Evolutionary conservation across 2,113 vertebrate species (phyloP), one percentile per base, ranked within the genome.

Genomic region (Elaphurus davidianus): DNA sequence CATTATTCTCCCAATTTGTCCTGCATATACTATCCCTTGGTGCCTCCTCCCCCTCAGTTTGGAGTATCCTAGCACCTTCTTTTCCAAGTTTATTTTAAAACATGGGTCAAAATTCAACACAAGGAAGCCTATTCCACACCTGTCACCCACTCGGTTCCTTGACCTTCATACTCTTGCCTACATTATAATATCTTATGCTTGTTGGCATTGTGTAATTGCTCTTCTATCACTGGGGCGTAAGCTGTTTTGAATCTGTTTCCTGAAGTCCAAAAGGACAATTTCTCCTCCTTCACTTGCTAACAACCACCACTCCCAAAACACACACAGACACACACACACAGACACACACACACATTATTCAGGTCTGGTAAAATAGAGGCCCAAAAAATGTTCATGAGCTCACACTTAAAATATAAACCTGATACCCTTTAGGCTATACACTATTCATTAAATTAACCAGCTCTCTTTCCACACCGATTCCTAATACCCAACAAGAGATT

Each of bases 251-350:
- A 30, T 71, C 57, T 55, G 62, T 47, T 79, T 43, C 16, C 83
- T 21, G 21, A 94, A 94, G 17, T 88, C 85, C n/a, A 90, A 95
- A 97, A 74, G 25, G 74, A 74, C 91, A 83, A 33, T 97, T 78
- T 82, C 45, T 57, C 33, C 59, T 90, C 59, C 33, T 79, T 86
- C n/a, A 43, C 28, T 55, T 54, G 36, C 79, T 28, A 94, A 60
- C 50, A 82, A 27, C 6, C 1, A 4, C 36, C 19, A 55, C 50
- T 19, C 23, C 74, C 7, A 1, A 54, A 25, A 95, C 4, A 95
- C 54, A 95, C 2, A 67, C 60, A 47, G 28, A 59, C 64, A 76
- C 19, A 30, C 74, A 55, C 81, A 59, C 87, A 57, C 57, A 62
- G 33, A 59, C 50, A 62, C 62, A 95, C 3, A 67, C 81, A 52